A percentile compares a stretch with the other conserved stretches of the same genome.
Evolutionary conservation across 2,888 invertebrate genomes (phyloP).

Genomic region (Cantharis nigra): DNA sequence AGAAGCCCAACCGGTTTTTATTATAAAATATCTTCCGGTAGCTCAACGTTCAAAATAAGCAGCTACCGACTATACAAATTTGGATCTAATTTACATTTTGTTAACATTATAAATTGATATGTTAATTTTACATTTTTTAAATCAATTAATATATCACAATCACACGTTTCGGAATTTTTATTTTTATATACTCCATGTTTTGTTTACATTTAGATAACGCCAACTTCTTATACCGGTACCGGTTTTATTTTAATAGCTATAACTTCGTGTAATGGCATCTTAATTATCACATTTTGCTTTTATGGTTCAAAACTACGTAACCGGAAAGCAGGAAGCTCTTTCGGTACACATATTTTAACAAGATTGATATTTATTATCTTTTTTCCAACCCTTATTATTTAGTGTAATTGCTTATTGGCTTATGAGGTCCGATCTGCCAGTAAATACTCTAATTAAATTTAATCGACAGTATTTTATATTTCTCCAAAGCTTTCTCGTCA

Average conservation of each 20-base stretch:
- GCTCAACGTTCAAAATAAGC: constrained; percentile 8
- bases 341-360: constrained; percentile 6
- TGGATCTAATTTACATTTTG: not conserved
- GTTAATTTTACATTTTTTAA: not conserved
- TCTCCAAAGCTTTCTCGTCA: not conserved
- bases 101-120: not conserved
- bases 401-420: constrained; percentile 21
- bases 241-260: constrained; percentile 27
- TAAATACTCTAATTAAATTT: not conserved
- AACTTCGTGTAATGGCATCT: constrained; percentile 33
- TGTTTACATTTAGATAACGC: not conserved
- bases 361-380: constrained; percentile 23
- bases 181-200: not conserved
- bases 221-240: constrained; percentile 9
- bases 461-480: not conserved
- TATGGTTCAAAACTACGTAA: constrained; percentile 23
- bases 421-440: not conserved
- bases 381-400: constrained; percentile 1
- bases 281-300: constrained; percentile 39
- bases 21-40: constrained; percentile 25
- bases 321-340: constrained; percentile 13
- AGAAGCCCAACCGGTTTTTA: constrained; percentile 34
- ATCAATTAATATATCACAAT: not conserved
- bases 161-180: not conserved
- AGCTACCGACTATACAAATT: not conserved